Conservation (phyloP, 2,797 vertebrate genomes). For the Amniataba percoides region DNA sequence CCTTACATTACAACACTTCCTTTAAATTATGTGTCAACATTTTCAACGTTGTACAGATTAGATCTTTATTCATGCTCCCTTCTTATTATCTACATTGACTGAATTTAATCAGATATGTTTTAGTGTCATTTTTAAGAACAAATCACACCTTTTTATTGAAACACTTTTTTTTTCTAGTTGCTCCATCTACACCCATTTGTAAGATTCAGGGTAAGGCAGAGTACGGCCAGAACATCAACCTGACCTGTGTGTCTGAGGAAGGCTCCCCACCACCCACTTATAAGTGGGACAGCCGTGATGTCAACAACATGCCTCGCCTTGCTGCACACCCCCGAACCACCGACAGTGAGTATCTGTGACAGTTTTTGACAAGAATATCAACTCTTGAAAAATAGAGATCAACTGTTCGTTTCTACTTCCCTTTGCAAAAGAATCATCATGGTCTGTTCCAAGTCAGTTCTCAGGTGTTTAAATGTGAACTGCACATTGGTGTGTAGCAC, state of each 20-base stretch:
- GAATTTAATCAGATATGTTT: not conserved
- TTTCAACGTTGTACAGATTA: not conserved
- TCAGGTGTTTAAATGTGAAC: too few species aligned
- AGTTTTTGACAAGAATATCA: not conserved
- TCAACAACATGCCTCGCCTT: not conserved
- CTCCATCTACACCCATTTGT: constrained; percentile 89
- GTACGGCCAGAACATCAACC: constrained; percentile 87
- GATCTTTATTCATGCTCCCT: not conserved
- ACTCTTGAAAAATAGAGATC: not conserved
- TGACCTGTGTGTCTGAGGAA: constrained; percentile 89
- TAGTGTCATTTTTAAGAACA: not conserved
- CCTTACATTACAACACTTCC: not conserved
- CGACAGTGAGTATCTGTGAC: constrained; percentile 64
- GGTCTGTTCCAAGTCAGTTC: too few species aligned
- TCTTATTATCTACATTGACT: not conserved
- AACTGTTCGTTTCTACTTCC: not conserved
- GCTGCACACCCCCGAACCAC: constrained; percentile 40
- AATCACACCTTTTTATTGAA: not conserved
- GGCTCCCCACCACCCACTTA: constrained; percentile 90
- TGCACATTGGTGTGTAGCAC: too few species aligned
- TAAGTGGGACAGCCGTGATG: constrained; percentile 82
- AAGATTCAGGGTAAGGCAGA: constrained; percentile 82
- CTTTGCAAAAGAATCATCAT: too few species aligned
- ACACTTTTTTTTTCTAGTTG: constrained; percentile 78
- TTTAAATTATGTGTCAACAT: not conserved